A percentile compares a stretch with the other conserved stretches of the same genome.
Conservation (phyloP, 2,888 invertebrate genomes). For the Drepana falcataria region DNA sequence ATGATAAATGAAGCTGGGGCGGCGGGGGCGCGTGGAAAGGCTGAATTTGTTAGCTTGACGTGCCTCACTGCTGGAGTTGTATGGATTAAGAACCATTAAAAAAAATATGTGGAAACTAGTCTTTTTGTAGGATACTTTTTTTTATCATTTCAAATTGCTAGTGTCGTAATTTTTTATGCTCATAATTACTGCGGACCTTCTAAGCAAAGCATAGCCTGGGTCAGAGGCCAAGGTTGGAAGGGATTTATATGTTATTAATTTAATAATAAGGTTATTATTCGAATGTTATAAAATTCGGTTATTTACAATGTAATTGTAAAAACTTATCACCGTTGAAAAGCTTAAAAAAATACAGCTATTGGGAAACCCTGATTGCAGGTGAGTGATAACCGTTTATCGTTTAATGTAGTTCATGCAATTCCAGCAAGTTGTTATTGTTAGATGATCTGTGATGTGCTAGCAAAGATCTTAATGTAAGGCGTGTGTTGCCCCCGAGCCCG, state of each 20-base stretch:
- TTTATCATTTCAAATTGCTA: too few relatives aligned
- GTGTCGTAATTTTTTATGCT: too few relatives aligned
- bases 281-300: too few relatives aligned
- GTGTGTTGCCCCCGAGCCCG: slow-evolving; percentile 8
- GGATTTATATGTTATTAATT: too few relatives aligned
- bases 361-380: too few relatives aligned
- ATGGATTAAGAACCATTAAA: slow-evolving; percentile 20
- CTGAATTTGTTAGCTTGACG: slow-evolving; percentile 62
- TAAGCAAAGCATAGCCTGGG: too few relatives aligned
- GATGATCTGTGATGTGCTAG: slow-evolving; percentile 72
- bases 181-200: too few relatives aligned
- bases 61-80: slow-evolving; percentile 59
- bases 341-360: too few relatives aligned
- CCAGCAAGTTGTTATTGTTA: slow-evolving; percentile 35
- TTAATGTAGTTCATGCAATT: slow-evolving; percentile 40
- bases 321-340: too few relatives aligned
- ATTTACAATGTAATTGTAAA: too few relatives aligned
- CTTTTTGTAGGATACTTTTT: neutral
- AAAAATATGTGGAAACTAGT: neutral
- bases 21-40: slow-evolving; percentile 36
- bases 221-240: too few relatives aligned
- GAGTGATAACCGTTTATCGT: neutral
- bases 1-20: slow-evolving; percentile 24
- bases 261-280: too few relatives aligned
- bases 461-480: slow-evolving; percentile 37